Conservation (phyloP, 2,113 vertebrate species). For the Agapornis roseicollis region DNA sequence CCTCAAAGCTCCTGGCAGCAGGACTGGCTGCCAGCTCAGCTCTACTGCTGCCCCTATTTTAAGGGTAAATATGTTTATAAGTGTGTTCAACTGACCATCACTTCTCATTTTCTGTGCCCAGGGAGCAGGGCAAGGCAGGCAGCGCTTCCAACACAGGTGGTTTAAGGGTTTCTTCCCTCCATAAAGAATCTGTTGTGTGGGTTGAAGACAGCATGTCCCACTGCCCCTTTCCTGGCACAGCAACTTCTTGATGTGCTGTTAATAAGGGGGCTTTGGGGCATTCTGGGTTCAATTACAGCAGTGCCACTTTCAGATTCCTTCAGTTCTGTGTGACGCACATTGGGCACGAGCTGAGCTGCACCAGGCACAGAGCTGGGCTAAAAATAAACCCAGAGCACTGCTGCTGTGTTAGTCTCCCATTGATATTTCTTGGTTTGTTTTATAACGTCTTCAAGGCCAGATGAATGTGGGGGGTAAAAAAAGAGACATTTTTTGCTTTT, state of each 20-base stretch:
- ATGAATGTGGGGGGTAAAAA: background rate
- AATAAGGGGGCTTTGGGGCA: background rate
- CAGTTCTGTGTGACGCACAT: background rate
- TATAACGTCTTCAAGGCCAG: background rate
- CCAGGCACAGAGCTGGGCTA: background rate
- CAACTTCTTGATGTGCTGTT: background rate
- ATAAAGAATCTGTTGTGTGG: background rate
- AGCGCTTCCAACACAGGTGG: background rate
- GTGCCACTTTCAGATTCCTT: background rate
- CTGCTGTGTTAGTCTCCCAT: background rate
- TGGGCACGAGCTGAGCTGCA: background rate
- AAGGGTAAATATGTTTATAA: background rate
- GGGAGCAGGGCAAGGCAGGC: background rate
- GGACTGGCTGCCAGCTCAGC: background rate
- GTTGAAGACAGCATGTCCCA: rapidly evolving
- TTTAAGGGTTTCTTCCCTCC: background rate
- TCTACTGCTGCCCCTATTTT: background rate
- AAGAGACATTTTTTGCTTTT: background rate
- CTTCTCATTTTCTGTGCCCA: background rate
- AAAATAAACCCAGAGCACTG: background rate
- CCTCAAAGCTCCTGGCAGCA: background rate
- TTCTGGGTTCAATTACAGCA: background rate
- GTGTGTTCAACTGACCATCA: background rate
- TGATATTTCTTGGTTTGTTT: background rate
- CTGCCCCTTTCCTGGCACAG: background rate